Conservation (phyloP, 2,797 vertebrate genomes). For the Gambusia yucatana region DNA sequence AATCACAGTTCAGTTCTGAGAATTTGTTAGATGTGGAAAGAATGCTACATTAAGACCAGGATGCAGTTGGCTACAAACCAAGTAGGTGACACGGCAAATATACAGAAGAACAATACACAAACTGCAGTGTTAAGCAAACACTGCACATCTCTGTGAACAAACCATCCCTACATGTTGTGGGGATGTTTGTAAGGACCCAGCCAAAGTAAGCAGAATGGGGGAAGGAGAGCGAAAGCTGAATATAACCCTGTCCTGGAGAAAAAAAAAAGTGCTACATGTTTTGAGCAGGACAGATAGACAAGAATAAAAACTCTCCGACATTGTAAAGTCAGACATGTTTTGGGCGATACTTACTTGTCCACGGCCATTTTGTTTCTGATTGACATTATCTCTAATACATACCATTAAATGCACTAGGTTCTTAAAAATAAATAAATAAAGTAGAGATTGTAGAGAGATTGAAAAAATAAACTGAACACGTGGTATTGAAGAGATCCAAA, state of each 20-base stretch:
- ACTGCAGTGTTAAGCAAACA: neutral
- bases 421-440: too few relatives aligned
- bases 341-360: neutral
- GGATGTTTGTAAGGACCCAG: neutral
- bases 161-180: neutral
- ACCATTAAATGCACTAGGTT: too few relatives aligned
- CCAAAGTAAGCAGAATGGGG: too few relatives aligned
- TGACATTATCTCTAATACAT: too few relatives aligned
- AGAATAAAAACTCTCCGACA: too few relatives aligned
- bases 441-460: neutral
- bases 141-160: neutral
- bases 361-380: too few relatives aligned
- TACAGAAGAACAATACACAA: neutral
- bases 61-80: neutral
- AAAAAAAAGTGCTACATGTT: neutral
- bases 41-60: neutral
- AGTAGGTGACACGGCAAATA: neutral
- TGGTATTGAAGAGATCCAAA: neutral
- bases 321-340: neutral
- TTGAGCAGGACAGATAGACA: neutral
- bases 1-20: neutral
- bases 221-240: neutral
- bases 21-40: neutral
- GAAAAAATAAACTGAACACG: too few relatives aligned
- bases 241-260: neutral